Evolutionary conservation across 1,140 invertebrate species (phyloP).

Genomic region (Hormaphis cornu): DNA sequence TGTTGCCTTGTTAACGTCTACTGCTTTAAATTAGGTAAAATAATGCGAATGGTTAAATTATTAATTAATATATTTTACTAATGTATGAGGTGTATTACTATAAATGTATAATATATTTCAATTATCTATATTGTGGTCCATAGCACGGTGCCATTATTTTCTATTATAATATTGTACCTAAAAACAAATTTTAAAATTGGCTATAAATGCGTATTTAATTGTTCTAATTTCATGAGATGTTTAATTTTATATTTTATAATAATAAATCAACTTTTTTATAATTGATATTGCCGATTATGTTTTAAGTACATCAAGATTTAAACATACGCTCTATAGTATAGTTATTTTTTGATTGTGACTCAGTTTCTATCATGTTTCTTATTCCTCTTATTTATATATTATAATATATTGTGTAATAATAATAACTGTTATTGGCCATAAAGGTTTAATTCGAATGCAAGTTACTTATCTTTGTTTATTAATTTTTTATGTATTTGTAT

Average conservation of each 20-base stretch:
- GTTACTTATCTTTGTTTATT: conserved; percentile 27
- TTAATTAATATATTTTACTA: background rate
- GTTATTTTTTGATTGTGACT: background rate
- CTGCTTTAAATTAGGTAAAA: conserved; percentile 66
- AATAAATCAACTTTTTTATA: conserved; percentile 27
- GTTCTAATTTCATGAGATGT: conserved; percentile 11
- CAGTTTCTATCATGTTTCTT: conserved; percentile 20
- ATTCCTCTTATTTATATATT: background rate
- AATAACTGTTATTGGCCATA: conserved; percentile 16
- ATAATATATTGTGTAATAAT: background rate
- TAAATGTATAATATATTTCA: background rate
- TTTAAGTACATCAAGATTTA: conserved; percentile 5
- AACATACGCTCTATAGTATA: background rate
- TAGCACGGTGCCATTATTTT: conserved; percentile 24
- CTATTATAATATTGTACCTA: background rate
- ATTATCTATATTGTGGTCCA: conserved; percentile 20
- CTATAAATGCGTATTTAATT: conserved; percentile 25
- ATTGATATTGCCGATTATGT: conserved; percentile 3
- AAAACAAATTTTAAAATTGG: conserved; percentile 1
- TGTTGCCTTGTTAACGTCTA: conserved; percentile 85
- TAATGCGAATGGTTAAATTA: background rate
- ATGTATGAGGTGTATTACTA: background rate
- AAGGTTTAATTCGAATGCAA: conserved; percentile 6
- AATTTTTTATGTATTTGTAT: conserved; percentile 11
- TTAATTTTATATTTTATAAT: conserved; percentile 27